Base-by-base conservation (phyloP, 2,113 vertebrate genomes). In the Labeo catla region DNA sequence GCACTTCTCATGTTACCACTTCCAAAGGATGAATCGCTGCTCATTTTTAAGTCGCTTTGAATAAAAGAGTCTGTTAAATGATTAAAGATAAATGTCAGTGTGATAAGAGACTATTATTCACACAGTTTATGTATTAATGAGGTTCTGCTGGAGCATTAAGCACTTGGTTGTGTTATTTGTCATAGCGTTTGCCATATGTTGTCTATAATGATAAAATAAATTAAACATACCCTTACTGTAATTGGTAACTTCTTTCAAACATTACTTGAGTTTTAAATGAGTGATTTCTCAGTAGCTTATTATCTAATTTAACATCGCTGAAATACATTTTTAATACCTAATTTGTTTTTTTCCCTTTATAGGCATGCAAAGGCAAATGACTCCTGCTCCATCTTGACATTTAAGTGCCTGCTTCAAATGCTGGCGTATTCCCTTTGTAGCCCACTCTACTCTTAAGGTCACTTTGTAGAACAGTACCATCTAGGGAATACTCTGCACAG, bases 381-480 rank as follows among this genome's bases (percentile, higher is more conserved):
- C 34, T 82, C 39, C 4, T 1, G 5, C 43, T 84, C 78, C 12
- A 83, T 73, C 73, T 23, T 79, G 87, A 84, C 65, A 88, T 86
- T 86, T 86, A 88, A 83, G 47, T 61, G 45, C 28, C 73, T 13
- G 84, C 15, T 57, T 45, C 49, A 72, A 54, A 83, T 57, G 74
- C 84, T 81, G 72, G 57, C 36, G 15, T 54, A 70, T 73, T 86
- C 57, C 80, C 54, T 78, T 79, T 65, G 82, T 72, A 79, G 73
- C 16, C 10, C 49, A 34, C 54, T 28, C 45, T 76, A 50, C 63
- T 72, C 16, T 77, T 85, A 82, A 88, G 87, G 78, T 77, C 87
- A 88, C 61, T 88, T 86, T 57, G 54, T 86, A 66, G 80, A 78
- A 54, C 15, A 21, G 28, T n/a, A n/a, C 54, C 52, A 43, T 86